Evolutionary conservation across 2,113 vertebrate species (phyloP), one percentile per base, ranked within the genome.

Genomic region (Ptilonorhynchus violaceus): DNA sequence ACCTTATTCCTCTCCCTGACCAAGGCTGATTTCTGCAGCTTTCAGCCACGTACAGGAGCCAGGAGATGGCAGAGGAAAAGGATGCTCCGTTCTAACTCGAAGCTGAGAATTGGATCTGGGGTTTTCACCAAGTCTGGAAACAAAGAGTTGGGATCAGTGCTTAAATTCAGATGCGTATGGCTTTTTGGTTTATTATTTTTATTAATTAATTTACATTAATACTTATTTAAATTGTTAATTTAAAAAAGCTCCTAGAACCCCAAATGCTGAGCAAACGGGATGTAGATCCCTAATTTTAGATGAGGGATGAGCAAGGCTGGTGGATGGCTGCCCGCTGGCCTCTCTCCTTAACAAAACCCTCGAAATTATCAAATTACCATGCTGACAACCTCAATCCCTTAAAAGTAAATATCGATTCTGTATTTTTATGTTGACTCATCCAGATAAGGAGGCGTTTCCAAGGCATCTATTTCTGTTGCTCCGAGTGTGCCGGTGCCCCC

Each of bases 41-140:
- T 42, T 64, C 6, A 1, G 80, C 24, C 39, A 2, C 2, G 6
- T 5, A 16, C 0, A 0, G 72, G 67, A 89, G 70, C 41, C 53
- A 15, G 80, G n/a, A 31, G 70, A n/a, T 9, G 15, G 59, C 69
- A 16, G 24, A 56, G 78, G 53, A 9, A 66, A 50, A 44, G 2
- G 69, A 68, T 78, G 63, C 73, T 89, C 39, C 19, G 42, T 15
- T 81, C 35, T 18, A 27, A 63, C 59, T 66, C 55, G 3, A 15
- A 60, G 46, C 46, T 31, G 59, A 55, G 58, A 33, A 68, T 6
- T 9, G 20, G 28, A 9, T 12, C 50, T 63, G 74, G 33, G 59
- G 44, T 41, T 76, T 89, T 60, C 66, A 85, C 39, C 5, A 44
- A 79, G 33, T 19, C 52, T 44, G 10, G 81, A 87, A 83, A 2